Base-by-base conservation (phyloP, 53 echinoderm and acorn worm genomes). In the Astropecten irregularis region DNA sequence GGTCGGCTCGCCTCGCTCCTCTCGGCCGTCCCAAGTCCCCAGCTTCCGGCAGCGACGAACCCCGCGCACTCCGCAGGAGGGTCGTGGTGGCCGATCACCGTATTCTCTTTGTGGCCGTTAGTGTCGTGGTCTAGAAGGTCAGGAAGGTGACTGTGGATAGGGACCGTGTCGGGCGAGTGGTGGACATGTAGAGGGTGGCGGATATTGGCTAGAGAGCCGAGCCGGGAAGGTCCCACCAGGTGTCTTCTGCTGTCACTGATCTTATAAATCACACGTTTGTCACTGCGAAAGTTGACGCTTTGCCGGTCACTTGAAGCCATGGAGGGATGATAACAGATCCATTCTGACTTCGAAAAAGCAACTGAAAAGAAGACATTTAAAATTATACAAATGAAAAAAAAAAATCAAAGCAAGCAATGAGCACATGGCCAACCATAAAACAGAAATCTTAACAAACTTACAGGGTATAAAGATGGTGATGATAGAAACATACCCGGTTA, bases 191-290 rank as follows among this genome's bases (percentile, higher is more conserved):
- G 60, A 18, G 56, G 49, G 47, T 60, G 49, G 48, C 56, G 40
- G 9, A 59, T 16, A 1, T 29, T 62, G 23, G 79, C 79, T 11
- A 30, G 47, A 1, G 61, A 30, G 15, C 61, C 49, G 3, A 62
- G 79, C 34, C 79, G 61, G 19, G 61, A 47, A 0, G 79, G 79
- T 3, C 79, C 79, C 16, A 79, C 47, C 7, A 79, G 60, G 61
- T 79, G 79, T 62, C 46, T 60, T 33, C 79, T 60, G 79, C 79
- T 79, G 79, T 79, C 79, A 32, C 79, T 79, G 60, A 79, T 46
- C 40, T 20, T 60, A n/a, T 79, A 79, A 26, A 79, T 79, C 15
- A 79, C 18, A 46, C 79, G 79, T 62, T 61, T 79, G 15, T 47
- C 62, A 61, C 44, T 42, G 15, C 72, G 6, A 8, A 6, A 6